These are phyloP conservation scores for Drosophila lowei DNA, from an alignment of 1,140 invertebrate species.

Conservation along the genomic window DNA sequence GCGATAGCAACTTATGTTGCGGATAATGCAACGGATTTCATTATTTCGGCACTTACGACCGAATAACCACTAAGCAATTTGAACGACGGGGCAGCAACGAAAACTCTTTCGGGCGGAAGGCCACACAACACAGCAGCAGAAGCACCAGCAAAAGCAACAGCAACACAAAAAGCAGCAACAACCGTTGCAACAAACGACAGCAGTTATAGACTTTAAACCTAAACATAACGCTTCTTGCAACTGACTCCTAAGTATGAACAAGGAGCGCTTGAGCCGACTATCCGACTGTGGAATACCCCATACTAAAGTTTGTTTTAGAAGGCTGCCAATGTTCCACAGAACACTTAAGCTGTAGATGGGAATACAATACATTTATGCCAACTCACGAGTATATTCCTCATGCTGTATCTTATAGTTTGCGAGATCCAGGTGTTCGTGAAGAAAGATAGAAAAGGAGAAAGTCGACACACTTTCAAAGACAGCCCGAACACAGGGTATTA, in stretches of 20 bases:
- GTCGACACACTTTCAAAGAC: too few relatives aligned
- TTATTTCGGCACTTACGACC: slow-evolving; percentile 79
- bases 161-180: slow-evolving; percentile 9
- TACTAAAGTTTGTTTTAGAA: too few relatives aligned
- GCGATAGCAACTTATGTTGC: slow-evolving; percentile 72
- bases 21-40: slow-evolving; percentile 78
- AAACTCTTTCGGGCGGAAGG: slow-evolving; percentile 52
- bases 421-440: too few relatives aligned
- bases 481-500: slow-evolving; percentile 6
- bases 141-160: not conserved
- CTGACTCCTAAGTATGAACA: slow-evolving; percentile 4
- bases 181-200: slow-evolving; percentile 57
- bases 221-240: slow-evolving; percentile 58
- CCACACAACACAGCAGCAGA: slow-evolving; percentile 23
- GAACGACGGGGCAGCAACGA: slow-evolving; percentile 46
- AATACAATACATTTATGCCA: too few relatives aligned
- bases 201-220: slow-evolving; percentile 74
- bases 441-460: too few relatives aligned
- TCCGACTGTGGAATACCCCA: too few relatives aligned
- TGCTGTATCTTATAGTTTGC: too few relatives aligned
- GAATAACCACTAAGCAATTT: slow-evolving; percentile 78
- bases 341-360: too few relatives aligned
- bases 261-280: too few relatives aligned
- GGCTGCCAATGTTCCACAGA: too few relatives aligned
- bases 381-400: too few relatives aligned